Conservation (phyloP, 2,888 invertebrate species). For the Netelia fuscicornis region DNA sequence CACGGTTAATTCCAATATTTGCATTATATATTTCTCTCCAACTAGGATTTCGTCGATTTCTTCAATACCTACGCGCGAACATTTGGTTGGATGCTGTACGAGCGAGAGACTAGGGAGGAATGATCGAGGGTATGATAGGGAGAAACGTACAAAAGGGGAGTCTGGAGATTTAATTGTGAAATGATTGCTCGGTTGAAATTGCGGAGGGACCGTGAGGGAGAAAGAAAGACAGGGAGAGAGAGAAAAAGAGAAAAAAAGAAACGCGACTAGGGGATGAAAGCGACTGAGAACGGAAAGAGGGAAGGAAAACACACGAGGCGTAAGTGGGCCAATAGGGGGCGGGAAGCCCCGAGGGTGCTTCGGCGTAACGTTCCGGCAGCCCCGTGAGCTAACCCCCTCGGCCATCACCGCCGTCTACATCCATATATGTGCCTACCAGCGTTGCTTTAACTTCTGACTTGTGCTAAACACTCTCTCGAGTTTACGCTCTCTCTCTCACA, state of each 20-base stretch:
- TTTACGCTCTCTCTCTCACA: not conserved
- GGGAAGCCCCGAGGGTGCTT: conserved; percentile 82
- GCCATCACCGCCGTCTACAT: conserved; percentile 56
- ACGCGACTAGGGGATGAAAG: conserved; percentile 65
- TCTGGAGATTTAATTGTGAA: too few relatives aligned
- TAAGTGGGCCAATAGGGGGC: conserved; percentile 83
- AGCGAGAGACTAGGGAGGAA: too few relatives aligned
- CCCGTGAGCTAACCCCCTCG: conserved; percentile 67
- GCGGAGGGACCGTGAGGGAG: not conserved
- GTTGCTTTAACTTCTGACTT: conserved; percentile 28
- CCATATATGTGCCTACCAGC: conserved; percentile 38
- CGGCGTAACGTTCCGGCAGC: conserved; percentile 74
- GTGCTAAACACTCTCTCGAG: conserved; percentile 31
- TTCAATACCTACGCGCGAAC: too few relatives aligned
- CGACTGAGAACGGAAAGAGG: conserved; percentile 53
- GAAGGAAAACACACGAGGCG: conserved; percentile 76
- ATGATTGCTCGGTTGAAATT: too few relatives aligned
- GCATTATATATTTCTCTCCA: too few relatives aligned
- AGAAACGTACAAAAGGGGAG: not conserved
- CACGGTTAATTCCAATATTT: too few relatives aligned
- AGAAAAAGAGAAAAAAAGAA: conserved; percentile 43
- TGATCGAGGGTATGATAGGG: not conserved
- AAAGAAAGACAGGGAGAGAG: not conserved
- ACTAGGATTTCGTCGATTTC: too few relatives aligned
- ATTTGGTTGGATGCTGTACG: too few relatives aligned